Conservation (phyloP, 1,140 invertebrate species). For the Aphelenchoides avenae region DNA sequence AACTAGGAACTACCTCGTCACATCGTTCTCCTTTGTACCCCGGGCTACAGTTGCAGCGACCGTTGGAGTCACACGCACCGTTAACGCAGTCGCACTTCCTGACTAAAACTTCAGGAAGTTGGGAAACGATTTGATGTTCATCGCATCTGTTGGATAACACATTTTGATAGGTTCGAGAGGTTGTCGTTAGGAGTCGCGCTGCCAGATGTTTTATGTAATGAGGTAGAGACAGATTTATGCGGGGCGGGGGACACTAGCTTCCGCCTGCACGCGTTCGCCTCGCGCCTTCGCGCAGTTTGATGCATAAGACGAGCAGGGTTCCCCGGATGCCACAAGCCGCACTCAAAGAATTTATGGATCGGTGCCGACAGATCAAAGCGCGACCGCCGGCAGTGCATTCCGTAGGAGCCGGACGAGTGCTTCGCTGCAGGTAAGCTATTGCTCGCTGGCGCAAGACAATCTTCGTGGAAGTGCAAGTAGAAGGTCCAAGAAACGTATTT, state of each 20-base stretch:
- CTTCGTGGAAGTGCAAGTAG: no score
- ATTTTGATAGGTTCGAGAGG: neutral
- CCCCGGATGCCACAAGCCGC: slow-evolving; percentile 2
- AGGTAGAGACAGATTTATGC: neutral
- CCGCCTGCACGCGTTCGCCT: neutral
- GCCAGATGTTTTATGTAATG: neutral
- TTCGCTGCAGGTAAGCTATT: no score
- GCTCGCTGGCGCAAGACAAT: no score
- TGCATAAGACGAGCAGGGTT: neutral
- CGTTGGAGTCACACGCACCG: slow-evolving; percentile 16
- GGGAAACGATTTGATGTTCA: neutral
- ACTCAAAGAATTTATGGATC: no score
- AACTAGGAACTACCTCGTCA: no score
- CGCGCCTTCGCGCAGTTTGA: neutral
- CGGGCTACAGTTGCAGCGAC: slow-evolving; percentile 9
- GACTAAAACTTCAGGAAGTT: slow-evolving; percentile 1
- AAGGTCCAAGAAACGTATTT: no score
- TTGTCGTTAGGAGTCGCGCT: neutral
- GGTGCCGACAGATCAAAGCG: no score
- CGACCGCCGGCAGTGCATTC: no score
- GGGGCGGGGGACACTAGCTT: neutral
- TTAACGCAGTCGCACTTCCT: slow-evolving; percentile 19
- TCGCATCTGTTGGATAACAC: neutral
- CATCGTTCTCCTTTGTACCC: slow-evolving; percentile 21
- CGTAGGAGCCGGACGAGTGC: no score